Percentiles rank a stretch among this genome's conserved stretches.
These are phyloP conservation scores for Eupithecia centaureata DNA, from an alignment of 2,888 invertebrate species.

Conservation along the genomic window DNA sequence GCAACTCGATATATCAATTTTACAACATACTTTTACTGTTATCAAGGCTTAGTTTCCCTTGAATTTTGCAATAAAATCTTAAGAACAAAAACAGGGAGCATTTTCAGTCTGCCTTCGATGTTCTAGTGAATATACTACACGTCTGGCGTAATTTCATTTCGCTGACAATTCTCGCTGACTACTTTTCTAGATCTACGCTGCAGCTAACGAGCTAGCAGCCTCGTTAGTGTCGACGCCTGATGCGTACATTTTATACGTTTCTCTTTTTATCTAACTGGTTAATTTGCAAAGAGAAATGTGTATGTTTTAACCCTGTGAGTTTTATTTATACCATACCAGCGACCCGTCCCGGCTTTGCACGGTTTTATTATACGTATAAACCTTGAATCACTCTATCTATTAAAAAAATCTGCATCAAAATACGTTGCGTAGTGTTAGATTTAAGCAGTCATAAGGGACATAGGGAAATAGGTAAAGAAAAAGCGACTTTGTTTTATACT, in stretches of 20 bases:
- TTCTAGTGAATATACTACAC: neutral
- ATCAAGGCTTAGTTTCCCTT: too few relatives aligned
- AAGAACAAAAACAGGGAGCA: too few relatives aligned
- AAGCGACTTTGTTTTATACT: too few relatives aligned
- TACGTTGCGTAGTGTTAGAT: too few relatives aligned
- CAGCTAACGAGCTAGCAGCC: conserved; percentile 51
- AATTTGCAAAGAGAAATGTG: conserved; percentile 26
- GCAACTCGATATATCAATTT: neutral
- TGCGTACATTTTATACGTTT: conserved; percentile 28
- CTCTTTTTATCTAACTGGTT: conserved; percentile 21
- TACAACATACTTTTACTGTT: too few relatives aligned
- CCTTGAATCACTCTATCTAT: too few relatives aligned
- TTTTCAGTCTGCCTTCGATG: neutral
- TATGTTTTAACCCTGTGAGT: neutral
- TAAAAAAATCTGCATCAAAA: too few relatives aligned
- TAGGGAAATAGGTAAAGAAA: too few relatives aligned
- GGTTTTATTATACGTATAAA: too few relatives aligned
- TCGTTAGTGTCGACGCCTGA: conserved; percentile 49
- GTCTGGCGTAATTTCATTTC: neutral
- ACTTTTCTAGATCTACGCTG: conserved; percentile 29
- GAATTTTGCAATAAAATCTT: too few relatives aligned
- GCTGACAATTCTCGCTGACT: neutral
- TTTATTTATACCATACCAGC: neutral
- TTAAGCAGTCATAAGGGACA: too few relatives aligned
- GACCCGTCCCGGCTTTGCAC: too few relatives aligned